Percentiles rank a stretch among this genome's conserved stretches.
phyloP scores from a whole-genome alignment of 2,888 invertebrate species.

The Fragum sueziense region DNA sequence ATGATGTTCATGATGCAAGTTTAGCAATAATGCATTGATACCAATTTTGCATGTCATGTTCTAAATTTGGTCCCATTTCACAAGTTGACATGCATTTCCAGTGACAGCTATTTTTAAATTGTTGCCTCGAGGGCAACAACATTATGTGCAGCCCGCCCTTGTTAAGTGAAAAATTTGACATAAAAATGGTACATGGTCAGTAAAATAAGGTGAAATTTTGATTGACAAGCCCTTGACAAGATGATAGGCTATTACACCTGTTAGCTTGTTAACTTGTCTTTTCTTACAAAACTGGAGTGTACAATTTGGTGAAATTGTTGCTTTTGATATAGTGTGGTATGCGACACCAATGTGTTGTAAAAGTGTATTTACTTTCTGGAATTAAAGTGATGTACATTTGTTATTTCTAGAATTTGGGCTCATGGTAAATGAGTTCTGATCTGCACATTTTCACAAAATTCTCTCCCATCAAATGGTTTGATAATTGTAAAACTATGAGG shows the following conservation, averaged over 20 bases:
- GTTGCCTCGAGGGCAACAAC: not conserved
- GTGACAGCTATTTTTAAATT: not conserved
- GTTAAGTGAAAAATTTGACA: not conserved
- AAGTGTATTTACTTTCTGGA: too few relatives aligned
- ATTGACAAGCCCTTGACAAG: not conserved
- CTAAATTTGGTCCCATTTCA: not conserved
- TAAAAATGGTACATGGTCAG: not conserved
- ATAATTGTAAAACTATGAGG: too few relatives aligned
- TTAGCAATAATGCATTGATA: too few relatives aligned
- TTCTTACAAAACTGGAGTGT: not conserved
- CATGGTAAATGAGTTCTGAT: too few relatives aligned
- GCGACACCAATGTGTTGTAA: too few relatives aligned
- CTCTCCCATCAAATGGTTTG: too few relatives aligned
- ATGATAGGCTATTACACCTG: slow-evolving; percentile 3
- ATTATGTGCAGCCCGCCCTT: not conserved
- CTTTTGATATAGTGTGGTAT: too few relatives aligned
- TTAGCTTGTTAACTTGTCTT: not conserved
- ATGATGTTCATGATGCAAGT: too few relatives aligned
- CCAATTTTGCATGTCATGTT: too few relatives aligned
- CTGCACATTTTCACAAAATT: too few relatives aligned
- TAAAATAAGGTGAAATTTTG: slow-evolving; percentile 4
- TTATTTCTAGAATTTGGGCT: too few relatives aligned
- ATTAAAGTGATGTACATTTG: too few relatives aligned
- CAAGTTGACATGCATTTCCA: not conserved
- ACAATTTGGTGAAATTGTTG: not conserved